Evolutionary conservation across 2,888 invertebrate genomes (phyloP).

Genomic region (Ommatoiulus sabulosus): DNA sequence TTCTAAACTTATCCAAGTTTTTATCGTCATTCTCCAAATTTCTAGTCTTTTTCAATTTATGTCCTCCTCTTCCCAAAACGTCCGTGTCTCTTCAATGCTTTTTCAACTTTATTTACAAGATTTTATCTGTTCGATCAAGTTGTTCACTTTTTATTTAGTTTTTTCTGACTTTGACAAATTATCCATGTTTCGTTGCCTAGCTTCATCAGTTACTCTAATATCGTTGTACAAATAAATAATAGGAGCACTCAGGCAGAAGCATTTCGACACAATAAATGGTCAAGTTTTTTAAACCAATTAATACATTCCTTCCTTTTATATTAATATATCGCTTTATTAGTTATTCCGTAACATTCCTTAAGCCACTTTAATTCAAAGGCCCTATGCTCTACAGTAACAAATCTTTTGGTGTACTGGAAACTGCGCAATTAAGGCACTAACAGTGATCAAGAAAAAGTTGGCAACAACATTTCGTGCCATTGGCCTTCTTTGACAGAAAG

Average conservation of each 20-base stretch:
- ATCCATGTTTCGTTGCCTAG: background rate
- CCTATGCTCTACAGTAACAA: background rate
- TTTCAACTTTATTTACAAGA: too few species aligned
- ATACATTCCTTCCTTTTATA: too few species aligned
- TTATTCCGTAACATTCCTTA: background rate
- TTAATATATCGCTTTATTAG: too few species aligned
- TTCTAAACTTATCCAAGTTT: too few species aligned
- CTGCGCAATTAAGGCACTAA: background rate
- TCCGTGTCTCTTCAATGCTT: too few species aligned
- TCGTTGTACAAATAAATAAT: background rate
- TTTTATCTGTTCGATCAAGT: too few species aligned
- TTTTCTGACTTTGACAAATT: too few species aligned
- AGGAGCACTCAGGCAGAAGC: too few species aligned
- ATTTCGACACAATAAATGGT: background rate
- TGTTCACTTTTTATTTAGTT: too few species aligned
- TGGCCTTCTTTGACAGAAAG: conserved; percentile 13
- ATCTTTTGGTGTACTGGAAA: background rate
- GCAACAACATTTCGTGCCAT: background rate
- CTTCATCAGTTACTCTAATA: background rate
- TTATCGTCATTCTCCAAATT: too few species aligned
- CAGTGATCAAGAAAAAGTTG: background rate
- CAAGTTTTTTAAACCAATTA: background rate
- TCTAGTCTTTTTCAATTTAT: too few species aligned
- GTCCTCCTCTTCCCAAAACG: too few species aligned
- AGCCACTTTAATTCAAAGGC: background rate